phyloP scores from a whole-genome alignment of 2,888 invertebrate genomes.

The Hypolimnas misippus region DNA sequence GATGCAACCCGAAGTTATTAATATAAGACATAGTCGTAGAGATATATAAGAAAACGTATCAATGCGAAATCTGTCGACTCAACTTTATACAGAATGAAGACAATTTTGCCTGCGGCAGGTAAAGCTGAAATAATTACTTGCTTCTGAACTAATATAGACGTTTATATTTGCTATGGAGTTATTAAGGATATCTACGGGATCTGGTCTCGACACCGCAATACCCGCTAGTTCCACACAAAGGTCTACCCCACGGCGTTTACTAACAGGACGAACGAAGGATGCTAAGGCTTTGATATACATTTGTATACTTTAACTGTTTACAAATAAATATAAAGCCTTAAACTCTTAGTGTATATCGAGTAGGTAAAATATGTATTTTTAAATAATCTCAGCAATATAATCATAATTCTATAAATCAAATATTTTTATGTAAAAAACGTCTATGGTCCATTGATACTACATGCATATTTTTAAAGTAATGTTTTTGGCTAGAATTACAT shows the following conservation, averaged over 20 bases:
- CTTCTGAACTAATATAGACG: background rate
- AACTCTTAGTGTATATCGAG: too few relatives aligned
- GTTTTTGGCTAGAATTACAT: too few relatives aligned
- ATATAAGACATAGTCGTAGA: too few relatives aligned
- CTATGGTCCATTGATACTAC: too few relatives aligned
- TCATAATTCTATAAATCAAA: too few relatives aligned
- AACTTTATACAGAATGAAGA: background rate
- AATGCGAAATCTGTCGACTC: background rate
- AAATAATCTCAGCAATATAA: too few relatives aligned
- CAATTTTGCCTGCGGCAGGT: background rate
- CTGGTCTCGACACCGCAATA: conserved; percentile 10
- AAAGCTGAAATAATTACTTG: background rate
- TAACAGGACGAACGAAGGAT: background rate
- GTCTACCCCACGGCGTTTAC: background rate
- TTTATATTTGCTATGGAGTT: background rate
- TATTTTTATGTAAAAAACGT: too few relatives aligned
- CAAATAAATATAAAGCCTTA: background rate
- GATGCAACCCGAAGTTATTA: too few relatives aligned
- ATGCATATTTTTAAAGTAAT: too few relatives aligned
- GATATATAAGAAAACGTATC: background rate
- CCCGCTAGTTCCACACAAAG: conserved; percentile 8
- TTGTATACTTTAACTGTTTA: too few relatives aligned
- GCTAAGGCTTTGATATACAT: background rate
- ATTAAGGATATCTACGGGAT: background rate
- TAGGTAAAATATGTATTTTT: too few relatives aligned